These are phyloP conservation scores for Eclectus roratus DNA, from an alignment of 2,113 vertebrate species.

Conservation along the genomic window DNA sequence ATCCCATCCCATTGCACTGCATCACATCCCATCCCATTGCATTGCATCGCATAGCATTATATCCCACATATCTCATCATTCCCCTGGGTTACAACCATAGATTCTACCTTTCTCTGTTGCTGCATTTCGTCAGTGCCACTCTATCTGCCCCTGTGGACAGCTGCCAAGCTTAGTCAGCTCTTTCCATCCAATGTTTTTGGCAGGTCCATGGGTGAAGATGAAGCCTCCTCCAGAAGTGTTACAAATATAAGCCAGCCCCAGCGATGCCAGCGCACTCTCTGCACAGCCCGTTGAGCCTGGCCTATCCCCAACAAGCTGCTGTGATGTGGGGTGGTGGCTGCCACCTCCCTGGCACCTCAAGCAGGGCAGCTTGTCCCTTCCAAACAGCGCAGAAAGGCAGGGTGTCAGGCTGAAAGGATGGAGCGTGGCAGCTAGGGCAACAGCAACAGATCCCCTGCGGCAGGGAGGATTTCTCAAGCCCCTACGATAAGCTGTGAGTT, in stretches of 20 bases:
- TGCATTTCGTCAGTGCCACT: not conserved
- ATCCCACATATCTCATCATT: not conserved
- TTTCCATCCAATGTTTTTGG: not conserved
- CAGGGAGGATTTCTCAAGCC: not conserved
- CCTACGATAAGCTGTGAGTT: fast-evolving
- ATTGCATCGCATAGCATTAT: not conserved
- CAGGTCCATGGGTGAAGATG: not conserved
- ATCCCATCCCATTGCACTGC: fast-evolving
- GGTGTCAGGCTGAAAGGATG: not conserved
- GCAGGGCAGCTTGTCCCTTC: not conserved
- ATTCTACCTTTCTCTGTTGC: not conserved
- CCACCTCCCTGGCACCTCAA: not conserved
- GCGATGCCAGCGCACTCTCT: not conserved
- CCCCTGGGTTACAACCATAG: not conserved
- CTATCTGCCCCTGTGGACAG: not conserved
- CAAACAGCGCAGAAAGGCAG: not conserved
- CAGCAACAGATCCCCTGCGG: fast-evolving
- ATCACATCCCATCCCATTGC: not conserved
- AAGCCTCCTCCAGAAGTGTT: not conserved
- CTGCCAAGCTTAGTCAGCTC: not conserved
- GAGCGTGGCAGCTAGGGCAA: not conserved
- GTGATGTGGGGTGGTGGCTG: fast-evolving
- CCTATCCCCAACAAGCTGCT: fast-evolving
- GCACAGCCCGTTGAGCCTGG: fast-evolving
- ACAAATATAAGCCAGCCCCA: not conserved